Evolutionary conservation across 2,797 vertebrate species (phyloP), one percentile per base, ranked within the genome.

Genomic region (Pangasius djambal): DNA sequence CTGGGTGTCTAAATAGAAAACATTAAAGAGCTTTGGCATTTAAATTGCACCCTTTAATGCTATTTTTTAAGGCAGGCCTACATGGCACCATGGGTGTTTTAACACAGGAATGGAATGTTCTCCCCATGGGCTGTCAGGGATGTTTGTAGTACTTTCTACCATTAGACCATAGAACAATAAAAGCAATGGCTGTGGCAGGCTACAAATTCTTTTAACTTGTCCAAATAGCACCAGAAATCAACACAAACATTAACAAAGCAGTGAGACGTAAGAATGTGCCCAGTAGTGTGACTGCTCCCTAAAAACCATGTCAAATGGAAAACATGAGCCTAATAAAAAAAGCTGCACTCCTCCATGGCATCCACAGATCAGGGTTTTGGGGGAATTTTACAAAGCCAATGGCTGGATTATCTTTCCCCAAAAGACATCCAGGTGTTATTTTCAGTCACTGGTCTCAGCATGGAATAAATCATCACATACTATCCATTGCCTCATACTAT

Each of bases 381-480:
- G 34, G 40, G 40, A 83, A 65, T 86, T 86, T 67, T 84, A 70
- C n/a, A 72, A 89, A 93, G 91, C 92, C 93, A 93, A 70, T 92
- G 91, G 89, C 91, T 1, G 37, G 88, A 90, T 89, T 93, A 90
- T 94, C 92, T 93, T 82, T 77, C 67, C 86, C 70, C 90, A 91
- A 91, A 92, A 95, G 91, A 94, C 92, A 94, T 94, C 92, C 94
- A 94, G 94, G 93, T 93, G 89, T 92, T 87, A 90, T 91, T 92
- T 85, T 89, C 82, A 89, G 72, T 70, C 93, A 81, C 88, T 92
- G 90, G 81, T 81, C 75, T 85, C 88, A 92, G 91, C 93, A 94
- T 94, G 93, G 94, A 95, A 96, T 94, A 95, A 93, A 94, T 93
- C 91, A 86, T 82, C 91, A 92, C 92, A 93, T 89, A 94, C 92